Percentiles rank a stretch among this genome's conserved stretches.
Evolutionary conservation across 2,797 vertebrate genomes (phyloP).

Genomic region (Periophthalmus magnuspinnatus): DNA sequence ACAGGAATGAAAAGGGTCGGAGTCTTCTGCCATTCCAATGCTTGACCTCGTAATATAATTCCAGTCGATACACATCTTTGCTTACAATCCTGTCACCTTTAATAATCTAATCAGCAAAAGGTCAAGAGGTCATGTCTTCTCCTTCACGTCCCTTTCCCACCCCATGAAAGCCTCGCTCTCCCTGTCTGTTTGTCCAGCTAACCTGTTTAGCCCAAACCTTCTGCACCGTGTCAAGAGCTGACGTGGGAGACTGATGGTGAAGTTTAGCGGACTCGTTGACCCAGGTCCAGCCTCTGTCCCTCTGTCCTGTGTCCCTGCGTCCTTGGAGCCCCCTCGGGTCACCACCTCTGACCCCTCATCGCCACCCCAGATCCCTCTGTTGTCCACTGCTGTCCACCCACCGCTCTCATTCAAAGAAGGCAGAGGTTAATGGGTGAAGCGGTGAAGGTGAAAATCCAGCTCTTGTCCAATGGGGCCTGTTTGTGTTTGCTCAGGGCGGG

Average conservation of each 20-base stretch:
- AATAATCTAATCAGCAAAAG: conserved; percentile 4
- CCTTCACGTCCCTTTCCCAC: conserved; percentile 48
- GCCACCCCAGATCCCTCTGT: conserved; percentile 51
- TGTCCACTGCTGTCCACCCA: conserved; percentile 72
- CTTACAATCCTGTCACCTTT: background rate
- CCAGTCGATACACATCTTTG: background rate
- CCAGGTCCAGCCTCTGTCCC: conserved; percentile 62
- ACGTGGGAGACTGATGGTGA: conserved; percentile 76
- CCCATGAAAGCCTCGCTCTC: conserved; percentile 42
- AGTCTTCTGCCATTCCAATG: background rate
- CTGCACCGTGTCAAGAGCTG: conserved; percentile 51
- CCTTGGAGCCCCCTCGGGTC: conserved; percentile 49
- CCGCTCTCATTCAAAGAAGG: conserved; percentile 51
- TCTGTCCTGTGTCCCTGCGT: conserved; percentile 50
- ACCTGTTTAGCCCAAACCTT: conserved; percentile 59
- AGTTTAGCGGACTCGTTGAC: conserved; percentile 73
- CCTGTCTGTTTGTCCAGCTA: conserved; percentile 53
- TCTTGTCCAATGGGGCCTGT: conserved; percentile 40
- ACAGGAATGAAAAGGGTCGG: background rate
- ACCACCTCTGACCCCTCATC: conserved; percentile 57
- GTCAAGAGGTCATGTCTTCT: conserved; percentile 40
- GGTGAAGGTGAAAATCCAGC: conserved; percentile 65
- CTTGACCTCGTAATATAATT: background rate
- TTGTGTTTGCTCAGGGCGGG: conserved; percentile 70
- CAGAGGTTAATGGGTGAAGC: conserved; percentile 63